Percentiles rank a stretch among this genome's conserved stretches.
Evolutionary conservation across 2,113 vertebrate genomes (phyloP).

Genomic region (Hyla sarda): DNA sequence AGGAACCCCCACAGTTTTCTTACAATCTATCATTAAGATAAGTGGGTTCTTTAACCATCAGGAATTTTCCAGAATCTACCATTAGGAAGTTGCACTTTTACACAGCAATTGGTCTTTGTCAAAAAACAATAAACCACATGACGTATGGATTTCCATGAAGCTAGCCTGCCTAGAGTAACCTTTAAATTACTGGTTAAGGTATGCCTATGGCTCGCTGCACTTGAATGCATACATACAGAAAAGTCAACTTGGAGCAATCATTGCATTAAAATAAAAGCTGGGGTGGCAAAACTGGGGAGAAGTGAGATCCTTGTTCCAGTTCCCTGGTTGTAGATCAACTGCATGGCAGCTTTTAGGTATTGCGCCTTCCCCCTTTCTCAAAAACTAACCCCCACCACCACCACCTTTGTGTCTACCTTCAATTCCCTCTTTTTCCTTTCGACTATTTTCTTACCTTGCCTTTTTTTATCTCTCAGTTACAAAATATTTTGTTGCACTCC

Average conservation of each 20-base stretch:
- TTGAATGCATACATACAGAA: not conserved
- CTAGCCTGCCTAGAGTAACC: not conserved
- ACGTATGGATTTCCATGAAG: not conserved
- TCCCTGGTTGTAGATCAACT: too few relatives aligned
- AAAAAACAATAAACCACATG: not conserved
- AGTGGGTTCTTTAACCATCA: not conserved
- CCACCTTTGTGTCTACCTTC: too few relatives aligned
- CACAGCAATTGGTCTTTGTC: constrained; percentile 17
- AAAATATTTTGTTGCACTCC: too few relatives aligned
- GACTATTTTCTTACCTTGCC: too few relatives aligned
- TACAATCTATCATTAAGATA: constrained; percentile 14
- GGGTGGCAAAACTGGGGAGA: too few relatives aligned
- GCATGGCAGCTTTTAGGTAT: too few relatives aligned
- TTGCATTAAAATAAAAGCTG: too few relatives aligned
- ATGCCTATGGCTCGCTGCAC: not conserved
- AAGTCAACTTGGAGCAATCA: not conserved
- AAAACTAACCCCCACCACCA: too few relatives aligned
- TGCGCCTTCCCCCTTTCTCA: too few relatives aligned
- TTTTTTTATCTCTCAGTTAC: too few relatives aligned
- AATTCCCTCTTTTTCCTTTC: too few relatives aligned
- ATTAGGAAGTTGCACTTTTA: not conserved
- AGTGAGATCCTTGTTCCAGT: too few relatives aligned
- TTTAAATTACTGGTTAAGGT: not conserved
- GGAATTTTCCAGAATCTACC: constrained; percentile 11
- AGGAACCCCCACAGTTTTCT: not conserved